These are phyloP conservation scores for Pontoporia blainvillei DNA, from an alignment of 2,113 vertebrate genomes.

Conservation along the genomic window DNA sequence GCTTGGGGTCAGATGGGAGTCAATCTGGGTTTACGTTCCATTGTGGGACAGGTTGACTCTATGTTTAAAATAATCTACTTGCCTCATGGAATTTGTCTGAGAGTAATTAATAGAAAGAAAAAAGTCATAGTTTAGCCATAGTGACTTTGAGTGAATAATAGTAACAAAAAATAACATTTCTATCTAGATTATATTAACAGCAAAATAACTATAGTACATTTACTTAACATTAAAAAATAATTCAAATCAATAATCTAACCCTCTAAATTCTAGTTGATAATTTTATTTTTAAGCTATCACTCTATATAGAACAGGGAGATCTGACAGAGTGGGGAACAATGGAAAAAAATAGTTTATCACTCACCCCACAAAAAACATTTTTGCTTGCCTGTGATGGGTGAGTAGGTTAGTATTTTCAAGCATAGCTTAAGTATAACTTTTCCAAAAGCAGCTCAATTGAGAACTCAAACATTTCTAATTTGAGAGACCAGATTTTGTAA, in stretches of 20 bases:
- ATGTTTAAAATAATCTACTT: not conserved
- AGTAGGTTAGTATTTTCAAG: not conserved
- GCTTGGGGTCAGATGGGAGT: not conserved
- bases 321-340: rapidly evolving
- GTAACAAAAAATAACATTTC: not conserved
- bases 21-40: not conserved
- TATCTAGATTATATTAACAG: not conserved
- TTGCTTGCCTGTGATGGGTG: not conserved
- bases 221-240: not conserved
- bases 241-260: not conserved
- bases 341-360: not conserved
- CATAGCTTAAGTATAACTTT: not conserved
- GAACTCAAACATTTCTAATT: slow-evolving; percentile 19
- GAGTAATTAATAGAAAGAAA: not conserved
- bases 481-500: slow-evolving; percentile 22
- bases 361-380: not conserved
- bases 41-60: not conserved
- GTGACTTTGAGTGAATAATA: not conserved
- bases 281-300: not conserved
- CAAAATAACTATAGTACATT: not conserved
- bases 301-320: rapidly evolving
- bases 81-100: not conserved
- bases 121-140: not conserved
- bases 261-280: not conserved
- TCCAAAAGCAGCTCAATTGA: slow-evolving; percentile 44